Conservation (phyloP, 2,797 vertebrate genomes). For the Alcedo atthis region DNA sequence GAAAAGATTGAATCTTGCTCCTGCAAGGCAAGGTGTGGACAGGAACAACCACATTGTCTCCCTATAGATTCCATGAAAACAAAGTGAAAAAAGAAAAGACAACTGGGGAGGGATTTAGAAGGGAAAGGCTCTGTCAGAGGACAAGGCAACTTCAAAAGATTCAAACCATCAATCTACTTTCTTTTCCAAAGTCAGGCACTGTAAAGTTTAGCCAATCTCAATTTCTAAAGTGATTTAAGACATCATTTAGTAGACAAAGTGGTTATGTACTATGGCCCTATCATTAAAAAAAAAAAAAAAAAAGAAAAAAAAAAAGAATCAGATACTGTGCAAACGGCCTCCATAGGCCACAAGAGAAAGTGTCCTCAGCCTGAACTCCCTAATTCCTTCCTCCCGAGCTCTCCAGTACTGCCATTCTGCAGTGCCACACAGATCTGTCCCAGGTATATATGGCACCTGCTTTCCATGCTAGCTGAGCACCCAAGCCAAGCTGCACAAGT, state of each 20-base stretch:
- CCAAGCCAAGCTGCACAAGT: background rate
- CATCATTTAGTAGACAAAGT: background rate
- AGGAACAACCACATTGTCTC: background rate
- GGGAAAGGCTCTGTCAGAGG: background rate
- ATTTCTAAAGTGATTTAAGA: background rate
- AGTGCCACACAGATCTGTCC: background rate
- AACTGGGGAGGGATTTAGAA: background rate
- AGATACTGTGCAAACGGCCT: background rate
- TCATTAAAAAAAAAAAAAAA: background rate
- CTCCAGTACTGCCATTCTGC: background rate
- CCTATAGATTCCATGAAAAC: background rate
- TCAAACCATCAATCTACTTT: background rate
- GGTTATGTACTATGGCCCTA: background rate
- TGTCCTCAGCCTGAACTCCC: background rate
- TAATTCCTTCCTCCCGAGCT: background rate
- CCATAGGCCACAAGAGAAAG: background rate
- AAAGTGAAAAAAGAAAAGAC: background rate
- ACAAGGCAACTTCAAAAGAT: background rate
- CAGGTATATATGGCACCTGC: background rate
- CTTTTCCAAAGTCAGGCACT: background rate
- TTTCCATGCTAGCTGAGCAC: background rate
- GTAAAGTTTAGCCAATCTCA: background rate
- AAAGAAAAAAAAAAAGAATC: background rate
- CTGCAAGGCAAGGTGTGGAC: background rate
- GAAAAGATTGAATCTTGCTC: background rate